These are phyloP conservation scores for Phocoena sinus DNA, from an alignment of 2,113 vertebrate genomes.

Conservation along the genomic window DNA sequence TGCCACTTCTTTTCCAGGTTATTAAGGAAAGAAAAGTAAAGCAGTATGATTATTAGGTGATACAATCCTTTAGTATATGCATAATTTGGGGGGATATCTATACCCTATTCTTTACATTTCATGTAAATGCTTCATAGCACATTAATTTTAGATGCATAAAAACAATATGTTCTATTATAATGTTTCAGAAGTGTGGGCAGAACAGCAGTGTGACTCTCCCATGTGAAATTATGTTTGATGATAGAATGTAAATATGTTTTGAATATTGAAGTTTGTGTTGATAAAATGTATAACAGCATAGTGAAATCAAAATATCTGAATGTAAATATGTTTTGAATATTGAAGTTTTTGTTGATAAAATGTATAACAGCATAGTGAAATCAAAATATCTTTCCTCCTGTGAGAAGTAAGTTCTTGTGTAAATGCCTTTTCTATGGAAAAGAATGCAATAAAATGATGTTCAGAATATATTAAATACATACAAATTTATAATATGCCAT, in stretches of 20 bases:
- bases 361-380: not conserved
- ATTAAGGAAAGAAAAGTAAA: not conserved
- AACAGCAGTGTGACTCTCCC: not conserved
- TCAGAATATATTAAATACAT: not conserved
- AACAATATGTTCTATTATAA: not conserved
- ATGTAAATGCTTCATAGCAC: not conserved
- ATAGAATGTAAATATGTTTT: not conserved
- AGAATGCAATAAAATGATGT: not conserved
- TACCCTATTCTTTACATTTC: not conserved
- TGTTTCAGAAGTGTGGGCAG: not conserved
- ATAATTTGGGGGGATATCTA: not conserved
- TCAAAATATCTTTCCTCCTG: not conserved
- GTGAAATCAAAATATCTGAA: not conserved
- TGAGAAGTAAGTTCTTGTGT: not conserved
- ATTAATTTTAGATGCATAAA: conserved; percentile 28
- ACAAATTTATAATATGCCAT: not conserved
- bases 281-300: not conserved
- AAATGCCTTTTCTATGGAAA: not conserved
- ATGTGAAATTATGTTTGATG: not conserved
- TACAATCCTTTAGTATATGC: not conserved
- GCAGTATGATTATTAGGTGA: not conserved
- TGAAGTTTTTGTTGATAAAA: not conserved
- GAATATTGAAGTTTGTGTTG: not conserved
- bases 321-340: not conserved
- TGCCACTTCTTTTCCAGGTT: not conserved